Evolutionary conservation across 2,888 invertebrate genomes (phyloP).

Genomic region (Andrena minutula): DNA sequence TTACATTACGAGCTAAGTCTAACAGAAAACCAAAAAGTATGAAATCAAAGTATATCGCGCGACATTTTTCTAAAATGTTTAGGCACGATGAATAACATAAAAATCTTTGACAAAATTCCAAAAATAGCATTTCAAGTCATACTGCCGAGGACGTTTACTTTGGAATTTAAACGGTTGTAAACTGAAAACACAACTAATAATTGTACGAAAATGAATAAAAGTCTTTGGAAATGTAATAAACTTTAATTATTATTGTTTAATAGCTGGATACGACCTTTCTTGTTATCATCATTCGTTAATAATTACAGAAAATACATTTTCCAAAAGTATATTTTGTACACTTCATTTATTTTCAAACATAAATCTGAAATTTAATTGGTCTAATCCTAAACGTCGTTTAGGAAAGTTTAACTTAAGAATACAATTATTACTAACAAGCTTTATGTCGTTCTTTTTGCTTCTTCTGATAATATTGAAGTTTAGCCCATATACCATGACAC

Average conservation of each 20-base stretch:
- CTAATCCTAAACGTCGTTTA: constrained; percentile 10
- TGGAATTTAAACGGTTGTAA: constrained; percentile 14
- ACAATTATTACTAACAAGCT: background rate
- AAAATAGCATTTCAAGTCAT: constrained; percentile 6
- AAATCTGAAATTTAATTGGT: constrained; percentile 24
- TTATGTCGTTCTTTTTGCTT: constrained; percentile 64
- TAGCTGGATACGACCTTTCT: constrained; percentile 1
- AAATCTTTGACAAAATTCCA: background rate
- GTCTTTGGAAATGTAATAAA: constrained; percentile 19
- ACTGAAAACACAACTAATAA: constrained; percentile 9
- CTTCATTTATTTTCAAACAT: constrained; percentile 33
- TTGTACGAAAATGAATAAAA: constrained; percentile 51
- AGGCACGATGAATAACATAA: background rate
- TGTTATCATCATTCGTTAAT: constrained; percentile 21
- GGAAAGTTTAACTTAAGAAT: background rate
- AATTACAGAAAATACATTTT: constrained; percentile 40
- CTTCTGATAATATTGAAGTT: constrained; percentile 88
- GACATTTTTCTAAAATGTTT: constrained; percentile 5
- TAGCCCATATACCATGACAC: constrained; percentile 95
- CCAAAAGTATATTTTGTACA: constrained; percentile 27
- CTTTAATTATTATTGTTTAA: constrained; percentile 17
- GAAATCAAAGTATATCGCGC: constrained; percentile 7
- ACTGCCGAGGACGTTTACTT: constrained; percentile 1
- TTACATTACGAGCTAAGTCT: constrained; percentile 20
- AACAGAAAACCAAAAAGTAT: constrained; percentile 25